Evolutionary conservation across 2,797 vertebrate genomes (phyloP).

Genomic region (Smutsia temminckii): DNA sequence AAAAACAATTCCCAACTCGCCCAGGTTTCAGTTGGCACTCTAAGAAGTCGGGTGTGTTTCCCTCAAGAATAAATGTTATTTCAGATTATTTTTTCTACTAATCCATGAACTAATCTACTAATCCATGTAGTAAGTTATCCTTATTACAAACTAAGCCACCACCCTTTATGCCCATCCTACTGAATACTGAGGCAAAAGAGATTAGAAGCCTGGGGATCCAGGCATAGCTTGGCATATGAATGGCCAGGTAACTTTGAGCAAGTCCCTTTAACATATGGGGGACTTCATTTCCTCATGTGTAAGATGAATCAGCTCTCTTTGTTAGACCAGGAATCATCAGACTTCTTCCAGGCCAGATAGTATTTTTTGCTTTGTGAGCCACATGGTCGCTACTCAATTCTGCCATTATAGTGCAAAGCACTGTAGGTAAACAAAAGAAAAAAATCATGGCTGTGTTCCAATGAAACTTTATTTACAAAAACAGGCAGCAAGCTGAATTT

Average conservation of each 20-base stretch:
- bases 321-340: background rate
- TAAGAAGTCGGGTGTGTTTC: background rate
- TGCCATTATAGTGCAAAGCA: background rate
- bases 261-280: accelerated
- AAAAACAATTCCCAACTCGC: background rate
- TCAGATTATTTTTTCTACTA: background rate
- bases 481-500: background rate
- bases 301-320: background rate
- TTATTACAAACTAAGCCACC: background rate
- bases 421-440: background rate
- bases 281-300: background rate
- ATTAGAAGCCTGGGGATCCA: background rate
- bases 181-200: background rate
- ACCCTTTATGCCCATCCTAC: background rate
- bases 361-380: background rate
- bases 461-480: background rate
- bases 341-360: background rate
- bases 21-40: background rate
- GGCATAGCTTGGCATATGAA: background rate
- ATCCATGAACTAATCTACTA: background rate
- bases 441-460: background rate
- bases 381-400: background rate
- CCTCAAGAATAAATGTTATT: constrained; percentile 18
- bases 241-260: background rate
- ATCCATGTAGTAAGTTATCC: background rate